These are phyloP conservation scores for Sminthurinus signatus DNA, from an alignment of 1,140 invertebrate species.

Conservation along the genomic window DNA sequence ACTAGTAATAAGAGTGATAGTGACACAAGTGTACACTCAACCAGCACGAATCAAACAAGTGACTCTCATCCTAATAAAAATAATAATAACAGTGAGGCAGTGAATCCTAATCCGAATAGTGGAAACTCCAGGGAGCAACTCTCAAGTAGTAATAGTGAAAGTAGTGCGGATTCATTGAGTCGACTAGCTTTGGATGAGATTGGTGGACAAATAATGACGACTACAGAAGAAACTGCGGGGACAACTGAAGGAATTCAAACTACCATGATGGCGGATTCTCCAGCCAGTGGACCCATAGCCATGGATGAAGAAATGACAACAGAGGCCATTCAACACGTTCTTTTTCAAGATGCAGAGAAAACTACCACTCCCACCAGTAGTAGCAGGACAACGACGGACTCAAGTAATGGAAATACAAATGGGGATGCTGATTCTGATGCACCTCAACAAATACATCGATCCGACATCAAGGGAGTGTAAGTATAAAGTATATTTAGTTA, in stretches of 20 bases:
- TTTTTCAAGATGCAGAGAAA: slow-evolving; percentile 35
- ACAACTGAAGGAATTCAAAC: slow-evolving; percentile 13
- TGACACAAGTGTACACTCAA: too few relatives aligned
- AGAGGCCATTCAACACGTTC: slow-evolving; percentile 17
- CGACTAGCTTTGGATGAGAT: too few relatives aligned
- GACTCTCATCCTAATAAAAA: too few relatives aligned
- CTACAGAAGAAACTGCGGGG: neutral
- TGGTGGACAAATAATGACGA: neutral
- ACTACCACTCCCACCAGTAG: slow-evolving; percentile 1
- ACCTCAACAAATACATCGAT: slow-evolving; percentile 13
- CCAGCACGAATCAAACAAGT: too few relatives aligned
- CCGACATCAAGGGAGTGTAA: slow-evolving; percentile 25
- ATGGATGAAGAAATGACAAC: slow-evolving; percentile 18
- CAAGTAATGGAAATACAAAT: neutral
- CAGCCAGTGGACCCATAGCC: slow-evolving; percentile 4
- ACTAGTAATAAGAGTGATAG: too few relatives aligned
- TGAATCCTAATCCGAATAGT: too few relatives aligned
- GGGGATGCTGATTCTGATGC: neutral
- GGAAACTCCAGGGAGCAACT: too few relatives aligned
- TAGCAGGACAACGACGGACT: slow-evolving; percentile 17
- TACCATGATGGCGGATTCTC: neutral
- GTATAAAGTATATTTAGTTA: too few relatives aligned
- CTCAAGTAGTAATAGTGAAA: too few relatives aligned
- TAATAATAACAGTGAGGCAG: too few relatives aligned
- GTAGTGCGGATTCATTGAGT: too few relatives aligned